phyloP scores from a whole-genome alignment of 2,113 vertebrate species.

The Osmerus eperlanus region DNA sequence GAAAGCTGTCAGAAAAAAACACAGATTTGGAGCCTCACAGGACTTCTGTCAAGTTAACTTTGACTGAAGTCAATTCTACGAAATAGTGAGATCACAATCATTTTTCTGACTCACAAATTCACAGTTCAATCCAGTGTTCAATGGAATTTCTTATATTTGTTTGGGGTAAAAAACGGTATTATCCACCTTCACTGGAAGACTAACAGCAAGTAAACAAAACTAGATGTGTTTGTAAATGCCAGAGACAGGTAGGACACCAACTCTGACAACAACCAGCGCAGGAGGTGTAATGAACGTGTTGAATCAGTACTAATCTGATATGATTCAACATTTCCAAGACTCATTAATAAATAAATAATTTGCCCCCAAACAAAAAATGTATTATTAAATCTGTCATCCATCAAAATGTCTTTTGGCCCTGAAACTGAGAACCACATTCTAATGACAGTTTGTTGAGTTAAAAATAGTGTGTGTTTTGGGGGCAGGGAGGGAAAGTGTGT shows the following conservation, averaged over 20 bases:
- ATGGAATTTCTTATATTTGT: too few species aligned
- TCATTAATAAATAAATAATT: slow-evolving; percentile 66
- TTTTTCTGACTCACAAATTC: too few species aligned
- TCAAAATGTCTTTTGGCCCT: slow-evolving; percentile 59
- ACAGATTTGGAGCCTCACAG: too few species aligned
- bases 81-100: too few species aligned
- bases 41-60: too few species aligned
- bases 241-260: not conserved
- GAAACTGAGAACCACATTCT: slow-evolving; percentile 58
- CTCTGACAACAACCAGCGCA: slow-evolving; percentile 24
- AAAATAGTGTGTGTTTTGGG: slow-evolving; percentile 2
- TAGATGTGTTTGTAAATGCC: too few species aligned
- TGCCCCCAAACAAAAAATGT: slow-evolving; percentile 64
- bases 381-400: slow-evolving; percentile 57
- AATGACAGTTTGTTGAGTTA: slow-evolving; percentile 43
- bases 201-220: too few species aligned
- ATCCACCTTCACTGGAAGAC: too few species aligned
- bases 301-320: slow-evolving; percentile 49
- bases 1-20: too few species aligned
- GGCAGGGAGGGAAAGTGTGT: not conserved
- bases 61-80: too few species aligned
- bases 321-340: slow-evolving; percentile 51
- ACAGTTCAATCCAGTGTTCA: too few species aligned
- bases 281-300: slow-evolving; percentile 35
- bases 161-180: too few species aligned